A percentile compares a stretch with the other conserved stretches of the same genome.
Evolutionary conservation across 2,113 vertebrate genomes (phyloP).

Genomic region (Numenius arquata): DNA sequence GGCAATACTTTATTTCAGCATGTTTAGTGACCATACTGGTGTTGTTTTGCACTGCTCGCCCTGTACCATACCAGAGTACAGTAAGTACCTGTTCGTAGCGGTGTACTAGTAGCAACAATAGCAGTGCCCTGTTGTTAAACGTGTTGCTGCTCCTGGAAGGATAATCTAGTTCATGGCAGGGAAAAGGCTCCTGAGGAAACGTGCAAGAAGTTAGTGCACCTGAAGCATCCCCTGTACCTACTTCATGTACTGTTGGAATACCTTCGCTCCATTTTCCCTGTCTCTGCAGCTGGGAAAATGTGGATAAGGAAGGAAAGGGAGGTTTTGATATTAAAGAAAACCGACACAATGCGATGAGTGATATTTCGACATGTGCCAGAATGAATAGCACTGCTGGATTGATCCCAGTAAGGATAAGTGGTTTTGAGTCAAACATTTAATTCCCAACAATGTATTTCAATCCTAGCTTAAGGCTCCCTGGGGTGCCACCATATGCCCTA

Average conservation of each 20-base stretch:
- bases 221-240: background rate
- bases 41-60: background rate
- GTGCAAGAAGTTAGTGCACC: background rate
- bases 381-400: background rate
- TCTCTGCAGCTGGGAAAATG: background rate
- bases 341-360: background rate
- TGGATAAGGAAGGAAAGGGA: background rate
- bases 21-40: background rate
- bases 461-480: background rate
- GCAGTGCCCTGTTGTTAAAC: background rate
- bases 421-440: background rate
- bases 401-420: background rate
- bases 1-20: background rate
- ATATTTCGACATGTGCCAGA: background rate
- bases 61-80: background rate
- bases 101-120: background rate
- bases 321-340: background rate
- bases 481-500: fast-evolving
- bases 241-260: background rate
- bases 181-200: background rate
- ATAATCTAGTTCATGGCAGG: background rate
- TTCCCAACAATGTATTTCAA: background rate
- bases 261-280: background rate
- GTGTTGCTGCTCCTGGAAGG: background rate
- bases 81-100: background rate